Evolutionary conservation across 2,797 vertebrate genomes (phyloP), one percentile per base, ranked within the genome.

Genomic region (Labeo calbasu): DNA sequence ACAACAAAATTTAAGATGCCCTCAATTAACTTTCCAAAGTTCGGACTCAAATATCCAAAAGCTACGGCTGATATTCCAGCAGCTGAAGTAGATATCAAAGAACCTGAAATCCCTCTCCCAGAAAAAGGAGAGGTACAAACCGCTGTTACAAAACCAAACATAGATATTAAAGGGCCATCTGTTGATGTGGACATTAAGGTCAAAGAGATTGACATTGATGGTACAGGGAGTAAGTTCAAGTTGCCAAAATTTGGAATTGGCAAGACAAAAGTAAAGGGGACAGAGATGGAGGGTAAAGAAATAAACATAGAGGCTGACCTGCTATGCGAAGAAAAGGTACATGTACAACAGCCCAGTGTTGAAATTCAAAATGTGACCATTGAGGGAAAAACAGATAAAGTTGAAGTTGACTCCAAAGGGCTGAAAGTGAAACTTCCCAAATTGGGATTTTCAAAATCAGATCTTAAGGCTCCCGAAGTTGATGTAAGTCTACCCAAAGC

Each of bases 1-100:
- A 5, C 51, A 76, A 50, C 79, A 51, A 86, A 83, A 71, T 85
- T 83, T 83, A 88, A 83, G 36, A 10, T 85, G 9, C 85, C 87
- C 25, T 72, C 84, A 61, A 78, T 89, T 13, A 87, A 66, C 66
- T 61, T 88, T 51, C 86, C 87, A 69, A 85, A 81, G 10, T 81
- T 87, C 46, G 85, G 81, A 63, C 21, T 14, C 1, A 73, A 83
- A 82, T 14, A 51, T 36, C 36, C 71, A 65, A 65, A 85, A 32
- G 65, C 83, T 70, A 80, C 75, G 25, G 36, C 40, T 23, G 79
- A 89, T 17, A 55, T 82, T 71, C 36, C 79, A 83, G 48, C 7
- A 77, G 43, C 50, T 53, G 79, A 85, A 17, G 65, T 87, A 14
- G 90, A 85, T 5, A 70, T 69, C 21, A 90, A 91, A 79, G 53